Evolutionary conservation across 2,797 vertebrate species (phyloP).

Genomic region (Lepus oiostolus): DNA sequence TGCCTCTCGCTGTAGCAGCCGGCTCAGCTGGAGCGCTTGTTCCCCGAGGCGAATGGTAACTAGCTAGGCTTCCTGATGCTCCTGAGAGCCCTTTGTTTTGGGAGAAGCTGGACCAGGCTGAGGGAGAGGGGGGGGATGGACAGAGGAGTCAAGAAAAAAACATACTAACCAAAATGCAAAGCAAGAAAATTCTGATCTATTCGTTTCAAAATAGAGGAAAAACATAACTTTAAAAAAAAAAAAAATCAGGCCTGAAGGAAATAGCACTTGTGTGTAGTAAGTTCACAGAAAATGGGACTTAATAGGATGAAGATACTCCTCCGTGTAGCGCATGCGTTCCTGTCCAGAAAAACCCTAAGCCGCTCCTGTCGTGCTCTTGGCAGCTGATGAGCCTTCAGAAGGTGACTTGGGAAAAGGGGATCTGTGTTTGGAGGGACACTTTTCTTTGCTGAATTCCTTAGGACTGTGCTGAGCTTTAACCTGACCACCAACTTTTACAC

Average conservation of each 20-base stretch:
- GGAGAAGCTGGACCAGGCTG: conserved; percentile 21
- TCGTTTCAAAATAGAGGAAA: conserved; percentile 44
- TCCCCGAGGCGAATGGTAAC: conserved; percentile 60
- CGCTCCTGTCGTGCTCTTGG: not conserved
- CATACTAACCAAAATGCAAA: not conserved
- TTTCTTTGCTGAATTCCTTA: conserved; percentile 28
- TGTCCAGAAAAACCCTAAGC: not conserved
- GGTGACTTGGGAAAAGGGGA: not conserved
- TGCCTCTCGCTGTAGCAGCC: not conserved
- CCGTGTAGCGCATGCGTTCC: not conserved
- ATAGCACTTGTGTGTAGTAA: not conserved
- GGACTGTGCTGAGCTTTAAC: not conserved
- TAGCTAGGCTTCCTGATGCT: conserved; percentile 17
- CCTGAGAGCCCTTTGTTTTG: conserved; percentile 76
- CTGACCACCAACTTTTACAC: not conserved
- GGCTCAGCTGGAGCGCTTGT: conserved; percentile 71
- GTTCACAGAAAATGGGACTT: not conserved
- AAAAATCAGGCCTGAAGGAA: not conserved
- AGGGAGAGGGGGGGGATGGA: not conserved
- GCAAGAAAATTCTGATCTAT: not conserved
- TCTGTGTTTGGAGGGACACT: not conserved
- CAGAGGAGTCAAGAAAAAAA: not conserved
- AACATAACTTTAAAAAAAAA: not conserved
- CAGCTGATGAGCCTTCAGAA: not conserved
- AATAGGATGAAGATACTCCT: not conserved